These are phyloP conservation scores for Microcebus ravelobensis DNA, from an alignment of 2,113 vertebrate genomes.

Conservation along the genomic window DNA sequence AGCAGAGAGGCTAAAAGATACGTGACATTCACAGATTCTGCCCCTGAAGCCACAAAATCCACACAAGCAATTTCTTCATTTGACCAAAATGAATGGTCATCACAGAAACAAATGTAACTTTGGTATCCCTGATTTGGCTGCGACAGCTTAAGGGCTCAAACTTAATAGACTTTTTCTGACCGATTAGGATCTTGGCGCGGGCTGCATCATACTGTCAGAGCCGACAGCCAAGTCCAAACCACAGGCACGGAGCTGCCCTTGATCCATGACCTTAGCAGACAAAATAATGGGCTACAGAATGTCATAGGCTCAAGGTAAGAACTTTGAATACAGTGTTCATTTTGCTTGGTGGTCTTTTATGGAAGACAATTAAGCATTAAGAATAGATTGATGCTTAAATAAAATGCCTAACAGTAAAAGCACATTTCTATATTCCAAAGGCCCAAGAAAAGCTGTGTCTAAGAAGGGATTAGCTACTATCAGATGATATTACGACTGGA, in stretches of 20 bases:
- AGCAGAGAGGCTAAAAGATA: slow-evolving; percentile 87
- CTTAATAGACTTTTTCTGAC: slow-evolving; percentile 88
- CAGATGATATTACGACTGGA: slow-evolving; percentile 88
- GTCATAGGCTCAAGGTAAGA: slow-evolving; percentile 76
- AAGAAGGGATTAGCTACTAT: slow-evolving; percentile 89
- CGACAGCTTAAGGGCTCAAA: slow-evolving; percentile 87
- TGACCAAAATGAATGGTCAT: slow-evolving; percentile 90
- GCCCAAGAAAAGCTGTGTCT: slow-evolving; percentile 81
- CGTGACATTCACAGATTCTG: slow-evolving; percentile 89
- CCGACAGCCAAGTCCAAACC: slow-evolving; percentile 83
- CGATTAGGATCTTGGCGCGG: slow-evolving; percentile 83
- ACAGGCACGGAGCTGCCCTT: slow-evolving; percentile 84
- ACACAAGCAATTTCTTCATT: slow-evolving; percentile 87
- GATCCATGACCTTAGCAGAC: slow-evolving; percentile 87
- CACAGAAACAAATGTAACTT: slow-evolving; percentile 88
- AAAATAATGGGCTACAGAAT: slow-evolving; percentile 75
- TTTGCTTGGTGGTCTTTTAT: slow-evolving; percentile 78
- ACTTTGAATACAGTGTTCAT: slow-evolving; percentile 78
- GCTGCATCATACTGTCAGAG: slow-evolving; percentile 86
- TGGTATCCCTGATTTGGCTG: slow-evolving; percentile 86
- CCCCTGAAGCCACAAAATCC: slow-evolving; percentile 87
- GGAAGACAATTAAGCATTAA: slow-evolving; percentile 83
- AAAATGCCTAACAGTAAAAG: slow-evolving; percentile 83
- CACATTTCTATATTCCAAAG: slow-evolving; percentile 83
- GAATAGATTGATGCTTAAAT: slow-evolving; percentile 84